These are phyloP conservation scores for Motacilla tschutschensis DNA, from an alignment of 2,113 vertebrate species.

Conservation along the genomic window DNA sequence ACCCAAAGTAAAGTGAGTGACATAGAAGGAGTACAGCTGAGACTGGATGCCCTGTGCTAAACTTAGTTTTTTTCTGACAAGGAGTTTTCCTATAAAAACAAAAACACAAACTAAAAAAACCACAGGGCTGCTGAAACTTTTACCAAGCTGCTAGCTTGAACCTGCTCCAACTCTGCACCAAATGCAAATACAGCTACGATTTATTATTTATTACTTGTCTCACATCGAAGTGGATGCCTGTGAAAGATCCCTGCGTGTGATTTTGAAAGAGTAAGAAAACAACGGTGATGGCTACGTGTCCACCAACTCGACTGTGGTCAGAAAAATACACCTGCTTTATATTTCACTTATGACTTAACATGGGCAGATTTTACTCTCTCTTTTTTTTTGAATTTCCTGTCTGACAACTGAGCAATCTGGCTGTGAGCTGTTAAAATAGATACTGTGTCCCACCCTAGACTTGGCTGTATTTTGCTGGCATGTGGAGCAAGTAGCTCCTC, in stretches of 20 bases:
- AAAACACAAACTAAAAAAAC: not conserved
- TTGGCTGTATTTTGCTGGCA: slow-evolving; percentile 7
- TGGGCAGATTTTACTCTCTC: not conserved
- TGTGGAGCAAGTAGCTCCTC: not conserved
- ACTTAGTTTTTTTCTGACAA: not conserved
- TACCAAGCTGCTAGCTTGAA: not conserved
- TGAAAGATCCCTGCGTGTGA: not conserved
- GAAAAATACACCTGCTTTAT: not conserved
- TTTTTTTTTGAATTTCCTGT: not conserved
- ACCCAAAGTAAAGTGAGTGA: not conserved
- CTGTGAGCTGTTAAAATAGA: not conserved
- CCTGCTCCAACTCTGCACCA: not conserved
- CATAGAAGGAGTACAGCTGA: not conserved
- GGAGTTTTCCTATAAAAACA: not conserved
- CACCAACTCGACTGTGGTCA: not conserved
- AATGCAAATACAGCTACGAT: not conserved
- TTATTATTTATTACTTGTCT: not conserved
- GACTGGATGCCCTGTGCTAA: not conserved
- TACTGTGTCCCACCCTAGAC: not conserved
- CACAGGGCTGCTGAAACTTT: not conserved
- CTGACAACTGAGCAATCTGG: not conserved
- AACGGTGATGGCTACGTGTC: accelerated
- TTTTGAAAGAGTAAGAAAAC: not conserved
- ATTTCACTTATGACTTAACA: not conserved
- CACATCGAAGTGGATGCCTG: not conserved